These are phyloP conservation scores for Drosophila erecta DNA, from an alignment of 1,140 invertebrate species.

Conservation along the genomic window DNA sequence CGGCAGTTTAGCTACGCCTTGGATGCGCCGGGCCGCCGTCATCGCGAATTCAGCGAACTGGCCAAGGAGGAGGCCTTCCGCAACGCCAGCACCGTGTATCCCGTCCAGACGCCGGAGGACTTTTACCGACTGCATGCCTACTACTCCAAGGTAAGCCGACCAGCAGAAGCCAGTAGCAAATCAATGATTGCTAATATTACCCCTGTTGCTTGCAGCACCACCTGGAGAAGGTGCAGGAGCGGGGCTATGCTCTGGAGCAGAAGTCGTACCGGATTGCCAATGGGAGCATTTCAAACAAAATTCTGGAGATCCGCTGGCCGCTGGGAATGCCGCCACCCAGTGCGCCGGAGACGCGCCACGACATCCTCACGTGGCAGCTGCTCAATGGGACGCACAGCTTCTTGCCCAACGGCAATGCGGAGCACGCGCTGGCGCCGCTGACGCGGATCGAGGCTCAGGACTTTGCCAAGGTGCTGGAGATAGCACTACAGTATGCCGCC, in stretches of 20 bases:
- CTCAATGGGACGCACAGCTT: conserved; percentile 94
- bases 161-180: background rate
- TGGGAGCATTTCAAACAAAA: conserved; percentile 85
- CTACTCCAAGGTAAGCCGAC: conserved; percentile 87
- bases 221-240: conserved; percentile 85
- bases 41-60: conserved; percentile 85
- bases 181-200: background rate
- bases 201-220: conserved; percentile 66
- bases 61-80: conserved; percentile 85
- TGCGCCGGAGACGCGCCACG: conserved; percentile 91
- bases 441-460: conserved; percentile 88
- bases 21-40: conserved; percentile 85
- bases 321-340: conserved; percentile 90
- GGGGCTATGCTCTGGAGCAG: conserved; percentile 85
- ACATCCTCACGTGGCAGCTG: conserved; percentile 93
- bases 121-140: conserved; percentile 90
- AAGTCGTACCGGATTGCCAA: conserved; percentile 82
- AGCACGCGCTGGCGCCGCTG: conserved; percentile 86
- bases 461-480: conserved; percentile 88
- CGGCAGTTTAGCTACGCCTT: conserved; percentile 86
- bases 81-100: conserved; percentile 88
- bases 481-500: conserved; percentile 86
- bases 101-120: conserved; percentile 87
- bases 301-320: conserved; percentile 89
- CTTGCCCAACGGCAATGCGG: conserved; percentile 88